Percentiles rank a stretch among this genome's conserved stretches.
Conservation (phyloP, 1,140 invertebrate genomes). For the Cyphomyrmex costatus region DNA sequence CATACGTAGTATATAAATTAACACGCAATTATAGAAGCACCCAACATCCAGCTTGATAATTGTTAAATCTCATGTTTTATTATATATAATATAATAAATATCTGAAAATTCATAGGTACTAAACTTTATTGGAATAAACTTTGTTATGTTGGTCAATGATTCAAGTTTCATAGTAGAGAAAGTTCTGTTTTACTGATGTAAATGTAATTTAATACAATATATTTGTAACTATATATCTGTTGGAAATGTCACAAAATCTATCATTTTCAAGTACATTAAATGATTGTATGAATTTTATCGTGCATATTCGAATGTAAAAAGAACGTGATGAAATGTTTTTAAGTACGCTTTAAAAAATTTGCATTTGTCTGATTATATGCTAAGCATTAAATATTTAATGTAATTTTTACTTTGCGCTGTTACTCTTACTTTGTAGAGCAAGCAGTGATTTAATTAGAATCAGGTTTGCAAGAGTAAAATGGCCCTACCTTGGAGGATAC, state of each 20-base stretch:
- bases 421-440: neutral
- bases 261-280: slow-evolving; percentile 8
- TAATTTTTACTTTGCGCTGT: neutral
- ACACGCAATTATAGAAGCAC: no score
- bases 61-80: neutral
- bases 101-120: neutral
- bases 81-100: slow-evolving; percentile 2
- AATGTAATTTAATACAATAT: slow-evolving; percentile 21
- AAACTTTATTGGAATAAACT: neutral
- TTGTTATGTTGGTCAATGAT: slow-evolving; percentile 25
- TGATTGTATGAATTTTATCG: neutral
- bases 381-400: neutral
- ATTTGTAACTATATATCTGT: neutral
- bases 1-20: no score
- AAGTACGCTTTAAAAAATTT: slow-evolving; percentile 4
- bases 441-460: neutral
- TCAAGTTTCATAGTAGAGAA: slow-evolving; percentile 21
- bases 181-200: slow-evolving; percentile 17
- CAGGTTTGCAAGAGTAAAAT: slow-evolving; percentile 17
- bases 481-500: slow-evolving; percentile 85
- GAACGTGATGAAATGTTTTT: neutral
- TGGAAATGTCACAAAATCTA: neutral
- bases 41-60: no score
- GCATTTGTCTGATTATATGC: neutral
- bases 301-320: neutral